A percentile compares a stretch with the other conserved stretches of the same genome.
Evolutionary conservation across 2,888 invertebrate genomes (phyloP).

Genomic region (Brachyptera risi): DNA sequence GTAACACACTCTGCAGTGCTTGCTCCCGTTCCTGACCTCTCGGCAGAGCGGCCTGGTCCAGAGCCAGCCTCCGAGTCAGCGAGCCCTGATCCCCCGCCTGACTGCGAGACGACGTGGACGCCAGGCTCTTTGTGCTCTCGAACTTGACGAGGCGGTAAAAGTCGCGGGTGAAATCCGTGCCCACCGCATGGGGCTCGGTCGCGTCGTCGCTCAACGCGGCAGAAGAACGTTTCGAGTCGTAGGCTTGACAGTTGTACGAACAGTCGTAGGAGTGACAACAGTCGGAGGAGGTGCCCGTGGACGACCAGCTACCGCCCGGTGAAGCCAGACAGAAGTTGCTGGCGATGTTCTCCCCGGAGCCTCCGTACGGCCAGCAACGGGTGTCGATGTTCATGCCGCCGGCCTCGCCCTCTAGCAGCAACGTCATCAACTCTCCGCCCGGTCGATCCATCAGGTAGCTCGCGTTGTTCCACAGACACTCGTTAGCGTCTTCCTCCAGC

Average conservation of each 20-base stretch:
- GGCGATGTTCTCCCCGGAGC: slow-evolving; percentile 52
- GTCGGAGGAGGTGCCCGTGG: slow-evolving; percentile 46
- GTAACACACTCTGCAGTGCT: slow-evolving; percentile 66
- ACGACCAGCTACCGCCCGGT: slow-evolving; percentile 58
- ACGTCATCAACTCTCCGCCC: slow-evolving; percentile 56
- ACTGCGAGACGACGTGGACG: slow-evolving; percentile 67
- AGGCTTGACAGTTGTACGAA: slow-evolving; percentile 39
- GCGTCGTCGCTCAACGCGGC: slow-evolving; percentile 61
- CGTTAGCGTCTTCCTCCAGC: slow-evolving; percentile 68
- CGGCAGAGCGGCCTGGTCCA: slow-evolving; percentile 11
- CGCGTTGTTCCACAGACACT: slow-evolving; percentile 71
- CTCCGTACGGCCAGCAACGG: slow-evolving; percentile 28
- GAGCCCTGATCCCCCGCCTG: slow-evolving; percentile 52
- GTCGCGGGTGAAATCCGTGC: slow-evolving; percentile 72
- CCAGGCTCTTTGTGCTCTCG: slow-evolving; percentile 74
- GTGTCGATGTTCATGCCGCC: slow-evolving; percentile 3
- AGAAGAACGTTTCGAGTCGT: slow-evolving; percentile 61
- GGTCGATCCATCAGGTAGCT: slow-evolving; percentile 63
- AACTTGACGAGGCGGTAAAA: slow-evolving; percentile 77
- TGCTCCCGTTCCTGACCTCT: slow-evolving; percentile 61
- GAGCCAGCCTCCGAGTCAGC: slow-evolving; percentile 26
- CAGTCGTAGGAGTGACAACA: slow-evolving; percentile 34
- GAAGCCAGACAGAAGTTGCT: slow-evolving; percentile 42
- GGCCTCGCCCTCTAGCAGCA: slow-evolving; percentile 24
- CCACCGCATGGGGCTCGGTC: slow-evolving; percentile 48